Evolutionary conservation across 2,113 vertebrate species (phyloP).

Genomic region (Rhineura floridana): DNA sequence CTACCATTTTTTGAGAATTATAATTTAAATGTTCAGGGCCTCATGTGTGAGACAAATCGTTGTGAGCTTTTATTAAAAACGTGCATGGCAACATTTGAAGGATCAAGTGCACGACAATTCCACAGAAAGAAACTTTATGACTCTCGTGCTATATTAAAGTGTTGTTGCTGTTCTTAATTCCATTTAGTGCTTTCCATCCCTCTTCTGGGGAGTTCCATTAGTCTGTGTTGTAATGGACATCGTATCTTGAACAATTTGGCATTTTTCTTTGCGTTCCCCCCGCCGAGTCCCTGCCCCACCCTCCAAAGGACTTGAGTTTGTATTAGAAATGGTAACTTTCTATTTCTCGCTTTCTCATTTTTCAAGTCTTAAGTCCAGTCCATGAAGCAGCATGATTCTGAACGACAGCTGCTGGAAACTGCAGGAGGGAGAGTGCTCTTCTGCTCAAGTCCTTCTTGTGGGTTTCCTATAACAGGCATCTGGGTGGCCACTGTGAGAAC

Average conservation of each 20-base stretch:
- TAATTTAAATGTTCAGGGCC: slow-evolving; percentile 17
- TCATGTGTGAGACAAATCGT: slow-evolving; percentile 12
- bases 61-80: slow-evolving; percentile 14
- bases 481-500: too few relatives aligned
- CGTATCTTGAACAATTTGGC: slow-evolving; percentile 13
- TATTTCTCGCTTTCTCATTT: too few relatives aligned
- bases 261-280: slow-evolving; percentile 1
- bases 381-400: too few relatives aligned
- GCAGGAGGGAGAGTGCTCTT: too few relatives aligned
- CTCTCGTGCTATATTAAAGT: slow-evolving; percentile 5
- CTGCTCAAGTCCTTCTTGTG: too few relatives aligned
- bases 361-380: too few relatives aligned
- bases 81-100: background rate
- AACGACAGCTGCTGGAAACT: too few relatives aligned
- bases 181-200: slow-evolving; percentile 14
- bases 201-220: slow-evolving; percentile 39
- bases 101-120: background rate
- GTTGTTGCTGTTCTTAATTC: slow-evolving; percentile 25
- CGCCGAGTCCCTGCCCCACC: too few relatives aligned
- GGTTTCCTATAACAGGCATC: too few relatives aligned
- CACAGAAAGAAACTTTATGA: slow-evolving; percentile 1
- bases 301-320: too few relatives aligned
- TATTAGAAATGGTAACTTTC: too few relatives aligned
- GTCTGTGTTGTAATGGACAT: slow-evolving; percentile 22
- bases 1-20: background rate